Evolutionary conservation across 2,888 invertebrate species (phyloP), one percentile per base, ranked within the genome.

Genomic region (Coenonympha glycerion): DNA sequence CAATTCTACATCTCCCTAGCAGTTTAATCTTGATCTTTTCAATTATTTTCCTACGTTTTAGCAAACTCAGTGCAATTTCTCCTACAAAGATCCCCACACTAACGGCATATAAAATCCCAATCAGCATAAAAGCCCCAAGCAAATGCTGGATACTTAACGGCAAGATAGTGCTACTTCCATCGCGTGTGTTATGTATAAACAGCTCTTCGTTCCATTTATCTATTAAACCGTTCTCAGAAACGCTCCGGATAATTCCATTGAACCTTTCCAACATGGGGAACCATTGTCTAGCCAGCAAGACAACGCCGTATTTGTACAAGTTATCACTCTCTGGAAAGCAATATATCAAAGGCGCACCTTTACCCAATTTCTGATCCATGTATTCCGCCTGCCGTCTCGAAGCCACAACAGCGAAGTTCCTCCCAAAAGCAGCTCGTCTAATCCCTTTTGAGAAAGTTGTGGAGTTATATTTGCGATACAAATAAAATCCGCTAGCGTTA

Each of bases 271-370:
- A 58, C 69, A 88, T 76, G 3, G 88, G 87, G 60, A 79, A 87
- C 87, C 87, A 88, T 62, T 80, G 78, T 19, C 84, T 70, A 19
- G 84, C 73, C 31, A 88, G 58, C 36, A 88, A 64, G 11, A 83
- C 87, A n/a, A 87, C 87, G 0, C 83, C 85, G 51, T 88, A 88
- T 63, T 87, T 87, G 60, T 88, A 87, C 55, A 88, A 69, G 55
- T 85, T 87, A 60, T 80, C 63, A 49, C 74, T 77, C 60, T 87
- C 87, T 1, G 79, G 73, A 50, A 88, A 87, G 64, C 88, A 88
- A 64, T 79, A 83, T 52, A 87, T 71, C 63, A 84, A 65, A 5
- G 73, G 73, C 37, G 66, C 73, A 36, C 88, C 88, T 69, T 67
- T 83, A 3, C 86, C 86, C 47, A 87, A 66, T 63, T 72, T 71